Evolutionary conservation across 2,113 vertebrate genomes (phyloP), one percentile per base, ranked within the genome.

Genomic region (Spheniscus mendiculus): DNA sequence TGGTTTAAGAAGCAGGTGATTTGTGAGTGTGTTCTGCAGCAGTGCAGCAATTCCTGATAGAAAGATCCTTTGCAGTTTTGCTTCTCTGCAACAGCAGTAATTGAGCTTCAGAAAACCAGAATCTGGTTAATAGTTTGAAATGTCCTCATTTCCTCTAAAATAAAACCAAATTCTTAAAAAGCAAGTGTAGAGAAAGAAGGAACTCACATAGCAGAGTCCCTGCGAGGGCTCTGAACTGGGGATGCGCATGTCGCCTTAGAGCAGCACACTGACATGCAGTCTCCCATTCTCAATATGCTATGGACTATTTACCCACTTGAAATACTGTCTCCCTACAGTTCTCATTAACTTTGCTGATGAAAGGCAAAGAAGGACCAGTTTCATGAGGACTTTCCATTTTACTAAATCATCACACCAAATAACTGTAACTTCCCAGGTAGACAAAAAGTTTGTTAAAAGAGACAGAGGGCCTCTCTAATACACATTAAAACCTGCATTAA

Each of bases 251-350:
- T 49, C 3, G 11, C 30, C 56, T 55, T 36, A 49, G 59, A 89
- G 15, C 12, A 65, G 3, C 21, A 30, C 18, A 12, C 4, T 38
- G 34, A 32, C 2, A 9, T 15, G 27, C 2, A 5, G 0, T 29
- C 5, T 95, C 7, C 15, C 27, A 27, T 44, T 87, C 20, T 55
- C 20, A 79, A 10, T 67, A 26, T 21, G 5, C 5, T 55, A 1
- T 50, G 29, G 30, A 42, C 17, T 71, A 4, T 32, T 92, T 86
- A 52, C 16, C 6, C 22, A 32, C 4, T 2, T 61, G 26, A 69
- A 47, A 29, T 45, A 29, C 10, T 55, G 91, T 63, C 32, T 67
- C 6, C 20, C n/a, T 87, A 76, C 11, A 79, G 4, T 52, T 63
- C 45, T 65, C 18, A 36, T 69, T 27, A 65, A 63, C 3, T 77